phyloP scores from a whole-genome alignment of 2,113 vertebrate genomes.

The Heterochromis multidens region DNA sequence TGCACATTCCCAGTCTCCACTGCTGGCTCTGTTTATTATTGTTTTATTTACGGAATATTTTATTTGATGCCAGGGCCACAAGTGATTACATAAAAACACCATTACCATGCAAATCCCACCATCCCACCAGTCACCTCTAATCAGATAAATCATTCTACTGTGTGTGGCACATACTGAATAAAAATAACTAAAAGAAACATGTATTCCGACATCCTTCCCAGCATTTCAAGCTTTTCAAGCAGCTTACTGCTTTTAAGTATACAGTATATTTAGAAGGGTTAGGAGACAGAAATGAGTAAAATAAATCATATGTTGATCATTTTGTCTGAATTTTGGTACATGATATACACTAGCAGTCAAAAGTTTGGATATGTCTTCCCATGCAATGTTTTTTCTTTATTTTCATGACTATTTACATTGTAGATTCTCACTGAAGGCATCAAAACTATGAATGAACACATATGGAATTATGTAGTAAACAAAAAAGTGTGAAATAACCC shows the following conservation, averaged over 20 bases:
- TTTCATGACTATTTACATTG: too few species aligned
- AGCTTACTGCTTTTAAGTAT: neutral
- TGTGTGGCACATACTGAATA: neutral
- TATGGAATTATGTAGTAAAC: too few species aligned
- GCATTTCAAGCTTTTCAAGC: neutral
- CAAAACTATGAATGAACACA: too few species aligned
- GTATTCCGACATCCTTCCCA: neutral
- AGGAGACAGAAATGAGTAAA: neutral
- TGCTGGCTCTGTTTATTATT: neutral
- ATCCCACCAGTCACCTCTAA: neutral
- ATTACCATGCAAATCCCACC: neutral
- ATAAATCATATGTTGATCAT: neutral
- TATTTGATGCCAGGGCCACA: neutral
- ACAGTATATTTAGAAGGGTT: neutral
- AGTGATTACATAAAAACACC: neutral
- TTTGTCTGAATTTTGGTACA: neutral
- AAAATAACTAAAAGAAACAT: neutral
- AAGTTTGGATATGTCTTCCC: too few species aligned
- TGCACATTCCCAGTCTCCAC: neutral
- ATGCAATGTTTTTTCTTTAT: too few species aligned
- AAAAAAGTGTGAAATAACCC: too few species aligned
- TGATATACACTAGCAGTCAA: accelerated
- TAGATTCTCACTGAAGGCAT: too few species aligned
- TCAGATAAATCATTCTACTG: neutral
- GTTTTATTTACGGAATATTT: neutral